These are phyloP conservation scores for Echeneis naucrates DNA, from an alignment of 2,797 vertebrate genomes.

Conservation along the genomic window DNA sequence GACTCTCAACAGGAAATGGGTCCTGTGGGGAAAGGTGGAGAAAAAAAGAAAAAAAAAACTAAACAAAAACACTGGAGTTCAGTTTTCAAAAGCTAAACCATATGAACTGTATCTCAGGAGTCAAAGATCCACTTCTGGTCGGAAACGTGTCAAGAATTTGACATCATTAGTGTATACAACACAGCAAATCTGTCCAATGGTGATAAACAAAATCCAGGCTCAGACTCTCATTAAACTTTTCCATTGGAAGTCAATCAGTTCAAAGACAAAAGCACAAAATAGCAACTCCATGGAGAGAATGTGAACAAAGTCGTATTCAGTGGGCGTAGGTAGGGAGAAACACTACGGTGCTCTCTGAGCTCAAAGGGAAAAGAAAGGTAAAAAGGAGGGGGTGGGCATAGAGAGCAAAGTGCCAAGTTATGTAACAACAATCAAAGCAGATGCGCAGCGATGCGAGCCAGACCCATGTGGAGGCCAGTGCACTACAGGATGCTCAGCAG, in stretches of 20 bases:
- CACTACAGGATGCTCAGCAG: conserved; percentile 81
- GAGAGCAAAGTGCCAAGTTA: conserved; percentile 78
- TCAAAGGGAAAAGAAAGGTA: conserved; percentile 25
- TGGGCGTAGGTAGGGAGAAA: conserved; percentile 19
- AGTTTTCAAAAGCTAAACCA: neutral
- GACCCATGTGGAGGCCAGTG: conserved; percentile 78
- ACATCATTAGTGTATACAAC: neutral
- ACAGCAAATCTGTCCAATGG: neutral
- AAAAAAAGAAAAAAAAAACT: conserved; percentile 8
- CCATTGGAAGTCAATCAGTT: conserved; percentile 6
- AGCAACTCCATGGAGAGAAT: neutral
- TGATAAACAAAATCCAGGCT: conserved; percentile 19
- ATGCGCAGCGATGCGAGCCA: conserved; percentile 79
- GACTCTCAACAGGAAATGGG: conserved; percentile 27
- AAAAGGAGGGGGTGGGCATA: conserved; percentile 32
- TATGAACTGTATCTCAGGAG: neutral
- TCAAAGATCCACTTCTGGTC: neutral
- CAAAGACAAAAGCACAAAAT: conserved; percentile 11
- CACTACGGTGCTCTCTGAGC: conserved; percentile 36
- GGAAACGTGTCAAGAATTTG: neutral
- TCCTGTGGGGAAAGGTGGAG: conserved; percentile 52
- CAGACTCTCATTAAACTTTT: conserved; percentile 1
- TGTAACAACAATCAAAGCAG: conserved; percentile 84
- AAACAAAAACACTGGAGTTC: neutral
- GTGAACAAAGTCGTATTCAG: neutral